phyloP scores from a whole-genome alignment of 2,113 vertebrate genomes.

The Azemiops feae region DNA sequence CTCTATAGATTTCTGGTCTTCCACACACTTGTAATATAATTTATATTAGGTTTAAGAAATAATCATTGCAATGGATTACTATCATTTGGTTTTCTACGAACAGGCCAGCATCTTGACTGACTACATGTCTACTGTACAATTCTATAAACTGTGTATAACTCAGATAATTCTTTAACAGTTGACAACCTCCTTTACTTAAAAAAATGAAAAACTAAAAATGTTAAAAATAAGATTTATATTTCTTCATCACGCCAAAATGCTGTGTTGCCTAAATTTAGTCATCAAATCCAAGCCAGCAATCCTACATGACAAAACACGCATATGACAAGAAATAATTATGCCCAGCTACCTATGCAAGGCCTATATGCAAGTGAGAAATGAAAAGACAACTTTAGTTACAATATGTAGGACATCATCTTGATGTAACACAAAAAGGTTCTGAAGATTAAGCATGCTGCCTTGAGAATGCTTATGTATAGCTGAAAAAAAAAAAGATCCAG shows the following conservation, averaged over 20 bases:
- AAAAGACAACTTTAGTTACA: not conserved
- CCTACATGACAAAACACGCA: not conserved
- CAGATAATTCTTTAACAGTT: not conserved
- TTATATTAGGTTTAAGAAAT: not conserved
- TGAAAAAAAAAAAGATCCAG: not conserved
- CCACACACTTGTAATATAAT: not conserved
- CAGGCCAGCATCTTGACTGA: not conserved
- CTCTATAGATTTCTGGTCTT: not conserved
- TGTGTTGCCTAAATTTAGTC: slow-evolving; percentile 13
- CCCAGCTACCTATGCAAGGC: not conserved
- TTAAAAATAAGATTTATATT: slow-evolving; percentile 38
- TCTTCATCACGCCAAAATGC: slow-evolving; percentile 20
- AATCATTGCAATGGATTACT: not conserved
- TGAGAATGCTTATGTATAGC: not conserved
- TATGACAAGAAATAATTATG: not conserved
- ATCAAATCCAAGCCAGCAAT: not conserved
- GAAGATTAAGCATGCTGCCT: not conserved
- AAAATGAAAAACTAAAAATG: not conserved
- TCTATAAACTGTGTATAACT: not conserved
- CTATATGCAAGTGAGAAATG: no score
- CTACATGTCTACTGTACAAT: not conserved
- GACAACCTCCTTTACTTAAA: not conserved
- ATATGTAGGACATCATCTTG: no score
- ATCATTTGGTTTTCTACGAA: not conserved
- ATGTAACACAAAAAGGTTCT: not conserved